A percentile compares a stretch with the other conserved stretches of the same genome.
phyloP scores from a whole-genome alignment of 2,888 invertebrate genomes.

The Cantharis nigra region DNA sequence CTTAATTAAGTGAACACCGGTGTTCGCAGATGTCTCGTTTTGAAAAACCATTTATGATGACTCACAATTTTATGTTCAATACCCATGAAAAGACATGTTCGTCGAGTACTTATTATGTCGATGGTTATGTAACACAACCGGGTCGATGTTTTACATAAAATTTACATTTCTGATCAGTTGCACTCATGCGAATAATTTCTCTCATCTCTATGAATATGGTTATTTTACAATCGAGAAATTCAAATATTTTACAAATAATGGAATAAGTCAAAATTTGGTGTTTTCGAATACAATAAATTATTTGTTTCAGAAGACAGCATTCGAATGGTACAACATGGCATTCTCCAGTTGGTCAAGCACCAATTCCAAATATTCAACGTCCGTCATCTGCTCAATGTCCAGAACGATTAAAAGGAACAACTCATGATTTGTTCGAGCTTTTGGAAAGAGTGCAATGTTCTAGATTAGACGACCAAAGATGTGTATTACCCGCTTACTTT shows the following conservation, averaged over 20 bases:
- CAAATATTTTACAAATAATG: not conserved
- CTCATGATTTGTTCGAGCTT: conserved; percentile 87
- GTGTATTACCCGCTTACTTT: conserved; percentile 90
- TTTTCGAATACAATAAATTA: not conserved
- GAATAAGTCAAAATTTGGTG: not conserved
- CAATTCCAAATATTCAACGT: conserved; percentile 34
- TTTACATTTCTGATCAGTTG: conserved; percentile 20
- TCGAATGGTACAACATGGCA: conserved; percentile 55
- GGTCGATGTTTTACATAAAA: conserved; percentile 18
- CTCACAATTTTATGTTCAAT: not conserved
- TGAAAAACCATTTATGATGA: not conserved
- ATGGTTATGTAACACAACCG: conserved; percentile 14
- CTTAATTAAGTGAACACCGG: conserved; percentile 35
- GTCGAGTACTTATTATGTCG: not conserved
- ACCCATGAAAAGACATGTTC: not conserved
- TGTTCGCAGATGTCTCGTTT: conserved; percentile 33
- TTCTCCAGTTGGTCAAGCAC: conserved; percentile 29
- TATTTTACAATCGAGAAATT: not conserved
- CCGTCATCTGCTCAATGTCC: conserved; percentile 48
- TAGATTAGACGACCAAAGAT: conserved; percentile 95
- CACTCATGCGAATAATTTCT: not conserved
- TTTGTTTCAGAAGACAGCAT: conserved; percentile 69
- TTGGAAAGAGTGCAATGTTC: conserved; percentile 94
- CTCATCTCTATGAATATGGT: not conserved
- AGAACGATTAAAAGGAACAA: conserved; percentile 60